phyloP scores from a whole-genome alignment of 2,113 vertebrate genomes.

The Platysteira castanea region DNA sequence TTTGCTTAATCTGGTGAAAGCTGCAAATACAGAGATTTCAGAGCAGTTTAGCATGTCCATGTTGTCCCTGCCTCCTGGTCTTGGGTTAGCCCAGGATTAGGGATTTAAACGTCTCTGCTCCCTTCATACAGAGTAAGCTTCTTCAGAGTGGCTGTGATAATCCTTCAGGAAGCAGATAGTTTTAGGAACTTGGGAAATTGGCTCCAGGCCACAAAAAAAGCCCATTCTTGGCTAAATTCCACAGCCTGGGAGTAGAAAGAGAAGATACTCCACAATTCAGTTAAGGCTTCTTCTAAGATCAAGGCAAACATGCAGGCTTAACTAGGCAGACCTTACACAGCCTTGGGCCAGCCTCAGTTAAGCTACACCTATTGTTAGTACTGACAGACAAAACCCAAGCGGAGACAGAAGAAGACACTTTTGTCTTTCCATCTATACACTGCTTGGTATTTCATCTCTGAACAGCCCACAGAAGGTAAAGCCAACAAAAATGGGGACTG shows the following conservation, averaged over 20 bases:
- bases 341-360: not conserved
- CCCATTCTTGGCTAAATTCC: not conserved
- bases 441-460: not conserved
- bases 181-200: not conserved
- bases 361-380: not conserved
- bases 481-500: not conserved
- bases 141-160: not conserved
- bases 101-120: not conserved
- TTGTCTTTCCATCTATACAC: not conserved
- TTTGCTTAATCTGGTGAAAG: not conserved
- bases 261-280: not conserved
- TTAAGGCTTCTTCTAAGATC: not conserved
- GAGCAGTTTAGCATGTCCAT: not conserved
- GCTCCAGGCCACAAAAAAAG: not conserved
- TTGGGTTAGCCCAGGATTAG: not conserved
- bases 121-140: not conserved
- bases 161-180: not conserved
- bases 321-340: not conserved
- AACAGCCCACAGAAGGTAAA: not conserved
- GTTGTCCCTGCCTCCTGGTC: not conserved
- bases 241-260: not conserved
- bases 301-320: not conserved
- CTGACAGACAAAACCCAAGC: not conserved
- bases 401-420: not conserved
- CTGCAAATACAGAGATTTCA: not conserved